Base-by-base conservation (phyloP, 2,888 invertebrate species). In the Chalcosyrphus nemorum region DNA sequence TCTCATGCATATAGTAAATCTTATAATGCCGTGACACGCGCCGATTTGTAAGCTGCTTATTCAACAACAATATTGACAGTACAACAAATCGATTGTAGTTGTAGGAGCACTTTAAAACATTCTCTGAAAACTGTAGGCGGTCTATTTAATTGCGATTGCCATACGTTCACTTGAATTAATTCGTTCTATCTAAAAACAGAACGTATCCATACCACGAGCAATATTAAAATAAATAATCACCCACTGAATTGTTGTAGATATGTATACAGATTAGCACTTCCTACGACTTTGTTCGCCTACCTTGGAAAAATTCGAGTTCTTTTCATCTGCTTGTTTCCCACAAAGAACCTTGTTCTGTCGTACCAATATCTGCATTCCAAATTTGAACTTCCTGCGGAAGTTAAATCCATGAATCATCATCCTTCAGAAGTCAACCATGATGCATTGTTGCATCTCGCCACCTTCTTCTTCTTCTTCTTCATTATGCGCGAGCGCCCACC, bases 351-450 rank as follows among this genome's bases (percentile, higher is more conserved):
- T n/a, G 17, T 11, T 27, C 11, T 47, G 9, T 0, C 19, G 47
- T 24, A 45, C 11, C 24, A 38, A 38, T 4, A 70, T 45, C 45
- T 47, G 6, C 47, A 76, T 19, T 11, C 27, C 7, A 63, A 77
- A 27, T 35, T n/a, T n/a, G 45, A 1, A 66, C 57, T 71, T 71
- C 81, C 76, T 71, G 63, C 65, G 71, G 77, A 81, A 65, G 13
- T 35, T n/a, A 32, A 15, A 32, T 2, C 27, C 45, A 72, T 68
- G 43, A 82, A 24, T 72, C 72, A 24, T 72, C 72, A 72, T 52
- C 43, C 19, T 45, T 38, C n/a, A 47, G 29, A 45, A 19, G 57
- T 41, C 54, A n/a, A 50, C 15, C 35, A 17, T 54, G 13, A 15
- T 11, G 17, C 56, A 38, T 56, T 38, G 45, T 45, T 13, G 24